phyloP scores from a whole-genome alignment of 2,113 vertebrate species.

The Panthera tigris region DNA sequence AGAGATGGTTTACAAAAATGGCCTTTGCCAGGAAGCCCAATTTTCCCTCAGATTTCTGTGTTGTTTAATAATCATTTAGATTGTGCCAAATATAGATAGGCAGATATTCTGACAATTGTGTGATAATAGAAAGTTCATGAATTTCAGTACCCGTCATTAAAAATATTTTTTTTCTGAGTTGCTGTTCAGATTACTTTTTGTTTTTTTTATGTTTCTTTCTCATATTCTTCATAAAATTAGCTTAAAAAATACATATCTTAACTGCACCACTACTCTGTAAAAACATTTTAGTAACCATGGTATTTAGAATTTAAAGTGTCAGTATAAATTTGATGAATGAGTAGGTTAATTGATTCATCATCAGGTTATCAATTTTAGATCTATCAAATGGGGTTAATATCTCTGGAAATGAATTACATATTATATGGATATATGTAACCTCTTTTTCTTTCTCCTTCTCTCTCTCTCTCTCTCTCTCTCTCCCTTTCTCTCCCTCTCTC shows the following conservation, averaged over 20 bases:
- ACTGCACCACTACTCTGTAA: not conserved
- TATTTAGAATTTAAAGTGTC: not conserved
- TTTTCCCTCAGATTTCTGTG: not conserved
- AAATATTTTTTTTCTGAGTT: not conserved
- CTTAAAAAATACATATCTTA: not conserved
- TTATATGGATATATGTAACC: not conserved
- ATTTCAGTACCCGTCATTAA: not conserved
- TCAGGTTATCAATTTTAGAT: not conserved
- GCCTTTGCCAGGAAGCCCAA: not conserved
- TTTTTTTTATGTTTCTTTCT: not conserved
- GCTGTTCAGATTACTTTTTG: not conserved
- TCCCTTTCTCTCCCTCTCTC: no score
- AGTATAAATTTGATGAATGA: not conserved
- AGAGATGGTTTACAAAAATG: not conserved
- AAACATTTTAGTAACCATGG: not conserved
- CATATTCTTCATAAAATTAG: not conserved
- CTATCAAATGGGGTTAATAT: not conserved
- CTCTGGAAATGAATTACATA: not conserved
- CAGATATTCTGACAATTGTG: not conserved
- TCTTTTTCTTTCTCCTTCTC: not conserved
- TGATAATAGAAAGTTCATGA: not conserved
- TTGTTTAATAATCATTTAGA: not conserved
- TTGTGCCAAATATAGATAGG: not conserved
- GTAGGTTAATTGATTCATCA: not conserved
- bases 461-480: not conserved